Percentiles rank a stretch among this genome's conserved stretches.
These are phyloP conservation scores for Crossocerus cetratus DNA, from an alignment of 2,888 invertebrate species.

Conservation along the genomic window DNA sequence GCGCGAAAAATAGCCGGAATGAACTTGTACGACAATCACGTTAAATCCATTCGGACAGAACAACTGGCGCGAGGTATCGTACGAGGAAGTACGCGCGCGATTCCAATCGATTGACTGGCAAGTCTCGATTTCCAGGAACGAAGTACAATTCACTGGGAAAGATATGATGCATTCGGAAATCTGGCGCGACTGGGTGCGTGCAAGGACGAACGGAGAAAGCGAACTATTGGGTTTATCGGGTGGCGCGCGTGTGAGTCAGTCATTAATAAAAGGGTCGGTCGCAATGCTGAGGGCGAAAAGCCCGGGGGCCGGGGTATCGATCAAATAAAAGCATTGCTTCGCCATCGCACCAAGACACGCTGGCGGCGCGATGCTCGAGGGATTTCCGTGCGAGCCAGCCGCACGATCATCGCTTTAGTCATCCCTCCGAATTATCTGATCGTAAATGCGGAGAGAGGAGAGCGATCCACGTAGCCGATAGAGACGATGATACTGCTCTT, in stretches of 20 bases:
- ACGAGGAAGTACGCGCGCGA: background rate
- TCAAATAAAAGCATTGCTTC: slow-evolving; percentile 67
- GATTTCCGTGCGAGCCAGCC: slow-evolving; percentile 39
- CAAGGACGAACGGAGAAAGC: slow-evolving; percentile 30
- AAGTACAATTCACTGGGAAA: slow-evolving; percentile 38
- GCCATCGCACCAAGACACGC: slow-evolving; percentile 52
- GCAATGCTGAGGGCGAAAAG: slow-evolving; percentile 49
- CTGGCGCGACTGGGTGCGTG: background rate
- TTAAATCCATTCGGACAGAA: no score
- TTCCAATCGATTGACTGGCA: slow-evolving; percentile 20
- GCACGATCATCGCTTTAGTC: slow-evolving; percentile 23
- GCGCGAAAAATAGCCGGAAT: background rate
- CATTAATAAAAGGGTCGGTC: slow-evolving; percentile 67
- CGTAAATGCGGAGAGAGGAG: background rate
- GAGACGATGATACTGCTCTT: background rate
- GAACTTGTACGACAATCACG: no score
- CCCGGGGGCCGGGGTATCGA: slow-evolving; percentile 69
- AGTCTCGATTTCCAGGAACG: slow-evolving; percentile 19
- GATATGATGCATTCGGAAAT: slow-evolving; percentile 8
- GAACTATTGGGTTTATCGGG: slow-evolving; percentile 54
- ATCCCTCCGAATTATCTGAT: slow-evolving; percentile 22
- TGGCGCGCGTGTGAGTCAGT: slow-evolving; percentile 67
- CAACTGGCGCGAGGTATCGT: no score
- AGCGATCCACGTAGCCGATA: background rate
- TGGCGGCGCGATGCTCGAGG: slow-evolving; percentile 21